Base-by-base conservation (phyloP, 37 sponge, comb jelly and placozoan genomes). In the Lycopodina hypogea region DNA sequence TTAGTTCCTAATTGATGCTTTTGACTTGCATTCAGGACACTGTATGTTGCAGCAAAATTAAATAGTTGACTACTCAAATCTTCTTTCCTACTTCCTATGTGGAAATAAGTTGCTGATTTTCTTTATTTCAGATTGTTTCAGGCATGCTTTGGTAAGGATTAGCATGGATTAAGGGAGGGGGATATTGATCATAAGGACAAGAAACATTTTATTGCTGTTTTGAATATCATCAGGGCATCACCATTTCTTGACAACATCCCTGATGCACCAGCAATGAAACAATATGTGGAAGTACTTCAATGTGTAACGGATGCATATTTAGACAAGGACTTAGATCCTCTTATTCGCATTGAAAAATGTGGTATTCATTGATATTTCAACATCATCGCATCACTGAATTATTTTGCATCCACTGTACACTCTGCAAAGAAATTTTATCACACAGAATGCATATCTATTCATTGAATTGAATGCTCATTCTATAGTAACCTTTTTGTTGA, bases 391-490 rank as follows among this genome's bases (percentile, higher is more conserved):
- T 22, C 39, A 78, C 50, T 83, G 83, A 83, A 19, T 88, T 11
- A 28, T 73, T n/a, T 1, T 45, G 42, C 15, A 32, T 41, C 72
- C 82, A 11, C 56, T 51, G 3, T 78, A 88, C 75, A n/a, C n/a
- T n/a, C n/a, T n/a, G n/a, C n/a, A n/a, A n/a, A n/a, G n/a, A n/a
- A n/a, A n/a, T n/a, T n/a, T 78, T 67, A 60, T 83, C 19, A 88
- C 89, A 9, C 0, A 32, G 32, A 81, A 87, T 81, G 78, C 88
- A 36, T 87, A 78, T 53, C 39, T 68, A 58, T 77, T 3, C 79
- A 67, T 83, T 57, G 89, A 83, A 56, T 69, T 88, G 8, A 83
- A 88, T 83, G 89, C 79, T 12, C n/a, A n/a, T n/a, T n/a, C n/a
- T n/a, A n/a, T n/a, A n/a, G n/a, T n/a, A n/a, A n/a, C n/a, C n/a